Base-by-base conservation (phyloP, 1,140 invertebrate species). In the Pygmarrhopalites habei region DNA sequence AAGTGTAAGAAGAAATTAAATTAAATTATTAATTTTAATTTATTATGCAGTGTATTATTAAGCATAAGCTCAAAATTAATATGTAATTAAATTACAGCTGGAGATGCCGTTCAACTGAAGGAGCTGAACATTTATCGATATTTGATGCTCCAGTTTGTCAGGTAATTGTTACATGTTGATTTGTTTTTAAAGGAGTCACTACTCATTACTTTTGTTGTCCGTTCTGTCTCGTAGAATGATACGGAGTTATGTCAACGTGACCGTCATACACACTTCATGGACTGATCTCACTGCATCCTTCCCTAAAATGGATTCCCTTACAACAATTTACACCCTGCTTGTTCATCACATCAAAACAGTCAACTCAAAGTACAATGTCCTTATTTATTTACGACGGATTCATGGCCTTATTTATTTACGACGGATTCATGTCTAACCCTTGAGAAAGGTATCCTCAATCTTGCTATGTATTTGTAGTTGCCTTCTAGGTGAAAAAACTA, bases 361-460 rank as follows among this genome's bases (percentile, higher is more conserved):
- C 3, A 53, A 52, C n/a, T 44, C 60, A 46, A 68, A 68, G 69
- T 70, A 68, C n/a, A n/a, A n/a, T n/a, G n/a, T n/a, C n/a, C n/a
- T n/a, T n/a, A n/a, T n/a, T n/a, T n/a, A n/a, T n/a, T n/a, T n/a
- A n/a, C n/a, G n/a, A n/a, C n/a, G n/a, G n/a, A n/a, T n/a, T n/a
- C n/a, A n/a, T n/a, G n/a, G n/a, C n/a, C n/a, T n/a, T n/a, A n/a
- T n/a, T n/a, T n/a, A n/a, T n/a, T n/a, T n/a, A n/a, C n/a, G n/a
- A n/a, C n/a, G n/a, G n/a, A n/a, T n/a, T n/a, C n/a, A n/a, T n/a
- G n/a, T n/a, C n/a, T n/a, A n/a, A n/a, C n/a, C n/a, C n/a, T n/a
- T n/a, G n/a, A n/a, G n/a, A n/a, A n/a, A n/a, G n/a, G n/a, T n/a
- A n/a, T n/a, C n/a, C n/a, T n/a, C n/a, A n/a, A n/a, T n/a, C 19